Evolutionary conservation across 2,797 vertebrate species (phyloP).

Genomic region (Sebastes glaucus): DNA sequence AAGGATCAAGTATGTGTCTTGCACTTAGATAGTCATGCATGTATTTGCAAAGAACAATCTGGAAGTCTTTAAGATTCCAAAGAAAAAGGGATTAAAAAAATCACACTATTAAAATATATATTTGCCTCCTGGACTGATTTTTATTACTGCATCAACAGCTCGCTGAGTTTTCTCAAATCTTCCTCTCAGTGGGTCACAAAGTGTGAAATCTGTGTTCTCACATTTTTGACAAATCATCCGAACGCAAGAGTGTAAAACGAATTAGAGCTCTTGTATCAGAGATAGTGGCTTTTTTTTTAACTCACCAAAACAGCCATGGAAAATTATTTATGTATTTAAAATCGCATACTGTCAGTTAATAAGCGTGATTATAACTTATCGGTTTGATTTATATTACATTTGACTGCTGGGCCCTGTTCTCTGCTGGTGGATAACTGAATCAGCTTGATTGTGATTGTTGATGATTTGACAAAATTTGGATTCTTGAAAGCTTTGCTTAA

Average conservation of each 20-base stretch:
- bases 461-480: not conserved
- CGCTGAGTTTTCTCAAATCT: constrained; percentile 23
- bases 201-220: constrained; percentile 50
- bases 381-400: not conserved
- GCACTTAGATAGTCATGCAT: not conserved
- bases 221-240: constrained; percentile 35
- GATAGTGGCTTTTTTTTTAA: not conserved
- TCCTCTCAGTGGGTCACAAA: constrained; percentile 37
- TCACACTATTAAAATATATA: constrained; percentile 6
- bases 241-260: constrained; percentile 2
- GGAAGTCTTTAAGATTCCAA: not conserved
- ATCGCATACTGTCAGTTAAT: not conserved
- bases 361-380: not conserved
- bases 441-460: not conserved
- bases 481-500: not conserved
- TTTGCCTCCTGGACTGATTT: constrained; percentile 29
- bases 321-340: constrained; percentile 13
- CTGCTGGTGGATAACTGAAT: not conserved
- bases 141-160: constrained; percentile 28
- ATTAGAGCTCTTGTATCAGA: not conserved
- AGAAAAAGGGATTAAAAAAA: not conserved
- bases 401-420: not conserved
- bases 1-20: not conserved
- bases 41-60: not conserved
- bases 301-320: not conserved